Percentiles rank a stretch among this genome's conserved stretches.
These are phyloP conservation scores for Akabosia matsudoensis DNA, from an alignment of 1,140 invertebrate species.

Conservation along the genomic window DNA sequence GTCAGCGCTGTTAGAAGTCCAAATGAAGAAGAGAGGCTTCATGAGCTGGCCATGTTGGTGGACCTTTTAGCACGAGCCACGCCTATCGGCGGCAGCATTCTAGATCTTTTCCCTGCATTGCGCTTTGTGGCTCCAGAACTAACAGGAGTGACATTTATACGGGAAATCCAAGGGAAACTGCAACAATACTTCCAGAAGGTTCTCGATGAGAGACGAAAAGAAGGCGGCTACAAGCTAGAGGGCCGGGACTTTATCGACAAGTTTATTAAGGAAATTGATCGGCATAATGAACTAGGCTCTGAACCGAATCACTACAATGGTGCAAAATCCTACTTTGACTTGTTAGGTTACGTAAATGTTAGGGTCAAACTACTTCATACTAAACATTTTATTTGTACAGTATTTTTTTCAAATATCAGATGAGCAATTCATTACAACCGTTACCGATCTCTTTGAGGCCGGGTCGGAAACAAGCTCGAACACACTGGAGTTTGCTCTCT, in stretches of 20 bases:
- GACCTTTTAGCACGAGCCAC: slow-evolving; percentile 19
- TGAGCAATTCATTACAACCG: slow-evolving; percentile 33
- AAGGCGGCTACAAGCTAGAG: slow-evolving; percentile 13
- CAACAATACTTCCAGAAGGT: slow-evolving; percentile 12
- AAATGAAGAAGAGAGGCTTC: slow-evolving; percentile 23
- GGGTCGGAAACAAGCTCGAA: slow-evolving; percentile 33
- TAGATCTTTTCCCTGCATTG: slow-evolving; percentile 27
- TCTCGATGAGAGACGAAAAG: slow-evolving; percentile 5
- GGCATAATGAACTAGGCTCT: not conserved
- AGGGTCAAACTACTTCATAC: not conserved
- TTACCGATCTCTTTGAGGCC: slow-evolving; percentile 36
- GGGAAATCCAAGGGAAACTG: not conserved
- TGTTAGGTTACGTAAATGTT: no score
- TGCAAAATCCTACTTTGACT: no score
- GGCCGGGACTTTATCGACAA: slow-evolving; percentile 31
- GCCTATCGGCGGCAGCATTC: not conserved
- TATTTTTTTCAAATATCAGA: not conserved
- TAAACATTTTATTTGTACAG: not conserved
- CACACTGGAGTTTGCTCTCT: slow-evolving; percentile 35
- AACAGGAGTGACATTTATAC: slow-evolving; percentile 17
- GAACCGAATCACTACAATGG: slow-evolving; percentile 24
- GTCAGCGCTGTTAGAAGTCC: slow-evolving; percentile 45
- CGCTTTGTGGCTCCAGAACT: slow-evolving; percentile 16
- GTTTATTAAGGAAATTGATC: slow-evolving; percentile 36
- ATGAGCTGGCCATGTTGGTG: slow-evolving; percentile 22